Evolutionary conservation across 2,113 vertebrate genomes (phyloP).

Genomic region (Rhinolophus ferrumequinum): DNA sequence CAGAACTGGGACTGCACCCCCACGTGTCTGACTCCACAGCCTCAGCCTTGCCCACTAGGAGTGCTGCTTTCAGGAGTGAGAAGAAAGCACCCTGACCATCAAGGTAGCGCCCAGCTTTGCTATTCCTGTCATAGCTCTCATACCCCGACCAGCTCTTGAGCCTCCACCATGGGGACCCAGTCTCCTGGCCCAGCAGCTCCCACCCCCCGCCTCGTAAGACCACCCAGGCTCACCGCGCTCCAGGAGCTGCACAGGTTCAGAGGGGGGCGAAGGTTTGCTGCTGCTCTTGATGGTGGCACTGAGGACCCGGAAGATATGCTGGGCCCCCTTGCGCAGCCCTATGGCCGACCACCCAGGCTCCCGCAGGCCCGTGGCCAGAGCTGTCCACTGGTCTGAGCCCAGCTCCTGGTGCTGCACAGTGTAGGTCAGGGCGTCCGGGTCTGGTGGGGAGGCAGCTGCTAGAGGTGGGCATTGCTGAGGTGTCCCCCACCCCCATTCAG

Average conservation of each 20-base stretch:
- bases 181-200: not conserved
- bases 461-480: not conserved
- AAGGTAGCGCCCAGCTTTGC: fast-evolving
- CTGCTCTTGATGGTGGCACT: constrained; percentile 94
- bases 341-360: constrained; percentile 89
- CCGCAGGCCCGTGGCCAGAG: constrained; percentile 89
- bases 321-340: constrained; percentile 91
- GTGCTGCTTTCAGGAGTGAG: not conserved
- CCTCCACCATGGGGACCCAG: not conserved
- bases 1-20: not conserved
- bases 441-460: constrained; percentile 81
- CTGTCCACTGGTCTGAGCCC: constrained; percentile 95
- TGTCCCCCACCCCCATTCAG: fast-evolving
- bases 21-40: not conserved
- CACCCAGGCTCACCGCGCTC: constrained; percentile 88
- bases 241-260: constrained; percentile 91
- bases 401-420: constrained; percentile 96
- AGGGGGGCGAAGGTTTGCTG: constrained; percentile 94
- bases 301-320: constrained; percentile 94
- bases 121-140: fast-evolving
- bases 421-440: constrained; percentile 92
- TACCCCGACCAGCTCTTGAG: not conserved
- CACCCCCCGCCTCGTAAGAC: fast-evolving
- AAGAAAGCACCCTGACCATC: not conserved
- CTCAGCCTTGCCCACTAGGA: not conserved